phyloP scores from a whole-genome alignment of 2,113 vertebrate genomes.

The Diglossa brunneiventris region DNA sequence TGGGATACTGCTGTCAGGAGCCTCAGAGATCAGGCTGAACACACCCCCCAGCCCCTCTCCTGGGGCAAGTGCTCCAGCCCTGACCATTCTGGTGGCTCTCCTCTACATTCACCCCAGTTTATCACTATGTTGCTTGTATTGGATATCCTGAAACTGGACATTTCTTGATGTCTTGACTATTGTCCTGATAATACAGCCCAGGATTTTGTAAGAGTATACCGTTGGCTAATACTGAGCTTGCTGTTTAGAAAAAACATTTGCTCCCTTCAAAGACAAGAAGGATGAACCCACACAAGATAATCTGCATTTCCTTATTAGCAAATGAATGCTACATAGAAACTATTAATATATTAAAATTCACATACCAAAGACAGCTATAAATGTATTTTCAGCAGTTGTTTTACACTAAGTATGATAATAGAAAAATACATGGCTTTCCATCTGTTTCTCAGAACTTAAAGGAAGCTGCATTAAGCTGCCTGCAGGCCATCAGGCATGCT shows the following conservation, averaged over 20 bases:
- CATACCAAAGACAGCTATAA: not conserved
- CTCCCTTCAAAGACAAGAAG: not conserved
- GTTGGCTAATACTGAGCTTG: not conserved
- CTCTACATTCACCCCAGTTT: not conserved
- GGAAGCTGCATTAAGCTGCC: not conserved
- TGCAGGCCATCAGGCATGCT: not conserved
- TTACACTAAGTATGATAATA: not conserved
- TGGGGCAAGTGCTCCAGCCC: not conserved
- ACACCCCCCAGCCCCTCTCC: fast-evolving
- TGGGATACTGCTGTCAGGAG: not conserved
- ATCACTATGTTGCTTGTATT: not conserved
- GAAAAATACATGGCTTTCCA: not conserved
- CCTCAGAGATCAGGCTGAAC: not conserved
- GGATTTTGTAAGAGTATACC: not conserved
- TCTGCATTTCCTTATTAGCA: not conserved
- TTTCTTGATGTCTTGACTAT: not conserved
- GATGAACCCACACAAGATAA: not conserved
- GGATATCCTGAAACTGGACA: not conserved
- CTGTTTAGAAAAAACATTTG: not conserved
- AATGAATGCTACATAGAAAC: not conserved
- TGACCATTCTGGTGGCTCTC: not conserved
- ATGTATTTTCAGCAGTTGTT: not conserved
- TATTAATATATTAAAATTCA: not conserved
- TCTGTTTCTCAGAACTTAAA: not conserved
- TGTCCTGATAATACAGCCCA: not conserved